Conservation (phyloP, 2,888 invertebrate species). For the Amiota mariae region DNA sequence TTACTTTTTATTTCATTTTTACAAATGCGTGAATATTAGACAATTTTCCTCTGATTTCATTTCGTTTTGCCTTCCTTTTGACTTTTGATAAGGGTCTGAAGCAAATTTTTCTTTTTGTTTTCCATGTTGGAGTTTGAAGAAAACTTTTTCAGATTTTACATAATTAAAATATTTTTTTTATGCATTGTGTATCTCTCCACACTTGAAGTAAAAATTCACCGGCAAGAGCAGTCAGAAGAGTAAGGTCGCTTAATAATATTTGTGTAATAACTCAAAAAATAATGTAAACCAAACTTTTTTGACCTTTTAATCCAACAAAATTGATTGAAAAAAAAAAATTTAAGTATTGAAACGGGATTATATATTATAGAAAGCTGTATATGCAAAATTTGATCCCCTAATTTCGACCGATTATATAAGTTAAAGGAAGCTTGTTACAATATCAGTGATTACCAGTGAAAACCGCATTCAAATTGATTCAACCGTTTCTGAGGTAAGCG, state of each 20-base stretch:
- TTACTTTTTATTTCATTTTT: slow-evolving; percentile 62
- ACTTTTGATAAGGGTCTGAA: slow-evolving; percentile 24
- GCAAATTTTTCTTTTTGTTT: background rate
- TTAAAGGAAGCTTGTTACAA: no score
- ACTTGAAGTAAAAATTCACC: slow-evolving; percentile 50
- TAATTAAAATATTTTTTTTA: slow-evolving; percentile 49
- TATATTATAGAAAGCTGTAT: no score
- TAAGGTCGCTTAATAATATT: no score
- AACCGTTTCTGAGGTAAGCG: no score
- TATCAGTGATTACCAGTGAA: no score
- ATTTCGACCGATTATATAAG: no score
- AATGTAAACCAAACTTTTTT: no score
- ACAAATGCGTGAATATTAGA: slow-evolving; percentile 61
- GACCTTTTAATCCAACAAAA: no score
- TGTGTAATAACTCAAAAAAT: no score
- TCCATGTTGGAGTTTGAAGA: slow-evolving; percentile 13
- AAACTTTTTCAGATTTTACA: slow-evolving; percentile 42
- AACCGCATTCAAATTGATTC: no score
- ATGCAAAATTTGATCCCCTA: no score
- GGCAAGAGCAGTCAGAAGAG: no score
- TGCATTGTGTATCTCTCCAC: slow-evolving; percentile 45
- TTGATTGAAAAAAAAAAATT: slow-evolving; percentile 51
- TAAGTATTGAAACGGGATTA: slow-evolving; percentile 49
- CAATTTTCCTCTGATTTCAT: slow-evolving; percentile 38
- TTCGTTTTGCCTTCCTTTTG: slow-evolving; percentile 39